phyloP scores from a whole-genome alignment of 2,113 vertebrate genomes.

The Ceyx margarethae region DNA sequence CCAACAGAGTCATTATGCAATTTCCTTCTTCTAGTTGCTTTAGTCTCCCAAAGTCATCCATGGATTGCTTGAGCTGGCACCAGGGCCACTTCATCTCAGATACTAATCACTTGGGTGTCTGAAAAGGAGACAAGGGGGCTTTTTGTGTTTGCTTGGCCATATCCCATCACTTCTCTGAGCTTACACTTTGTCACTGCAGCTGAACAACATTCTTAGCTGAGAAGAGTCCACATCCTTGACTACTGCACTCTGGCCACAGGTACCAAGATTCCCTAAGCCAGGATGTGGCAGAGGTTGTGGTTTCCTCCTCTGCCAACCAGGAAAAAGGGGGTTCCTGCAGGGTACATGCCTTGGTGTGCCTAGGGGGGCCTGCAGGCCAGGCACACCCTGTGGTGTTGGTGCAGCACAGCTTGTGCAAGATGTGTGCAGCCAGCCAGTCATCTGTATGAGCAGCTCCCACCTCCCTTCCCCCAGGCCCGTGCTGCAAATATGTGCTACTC shows the following conservation, averaged over 20 bases:
- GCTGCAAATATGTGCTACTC: not conserved
- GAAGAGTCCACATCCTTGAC: not conserved
- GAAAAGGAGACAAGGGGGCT: not conserved
- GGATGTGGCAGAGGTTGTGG: not conserved
- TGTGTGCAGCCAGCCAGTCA: not conserved
- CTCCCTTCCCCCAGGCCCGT: not conserved
- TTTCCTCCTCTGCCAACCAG: not conserved
- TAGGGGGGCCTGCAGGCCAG: not conserved
- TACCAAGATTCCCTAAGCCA: not conserved
- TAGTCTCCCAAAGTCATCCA: not conserved
- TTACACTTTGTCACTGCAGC: not conserved
- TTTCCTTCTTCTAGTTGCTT: not conserved
- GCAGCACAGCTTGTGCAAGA: not conserved
- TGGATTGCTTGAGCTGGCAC: not conserved
- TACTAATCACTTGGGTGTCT: not conserved
- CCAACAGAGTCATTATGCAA: not conserved
- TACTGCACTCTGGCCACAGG: not conserved
- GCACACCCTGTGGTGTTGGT: not conserved
- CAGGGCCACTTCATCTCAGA: not conserved
- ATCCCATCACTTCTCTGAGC: not conserved
- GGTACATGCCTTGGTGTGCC: not conserved
- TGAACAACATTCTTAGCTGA: not conserved
- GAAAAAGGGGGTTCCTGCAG: not conserved
- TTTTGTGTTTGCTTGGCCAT: not conserved
- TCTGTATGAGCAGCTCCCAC: slow-evolving; percentile 15